These are phyloP conservation scores for Drosophila sucinea DNA, from an alignment of 1,140 invertebrate genomes.

Conservation along the genomic window DNA sequence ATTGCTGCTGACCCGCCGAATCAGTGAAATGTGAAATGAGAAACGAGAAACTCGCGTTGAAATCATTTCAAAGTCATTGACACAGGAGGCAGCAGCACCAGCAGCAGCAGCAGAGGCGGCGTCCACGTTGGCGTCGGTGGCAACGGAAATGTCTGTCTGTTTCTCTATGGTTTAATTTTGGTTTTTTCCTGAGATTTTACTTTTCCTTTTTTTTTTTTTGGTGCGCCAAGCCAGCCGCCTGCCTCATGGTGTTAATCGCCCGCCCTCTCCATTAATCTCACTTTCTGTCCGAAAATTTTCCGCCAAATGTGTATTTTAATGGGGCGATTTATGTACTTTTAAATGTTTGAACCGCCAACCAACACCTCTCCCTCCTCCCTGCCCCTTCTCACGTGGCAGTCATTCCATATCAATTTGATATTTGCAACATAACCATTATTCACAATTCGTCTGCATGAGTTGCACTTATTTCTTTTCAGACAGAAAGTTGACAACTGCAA, in stretches of 20 bases:
- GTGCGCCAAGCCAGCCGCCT: slow-evolving; percentile 11
- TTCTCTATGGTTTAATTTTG: slow-evolving; percentile 43
- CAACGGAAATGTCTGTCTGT: slow-evolving; percentile 30
- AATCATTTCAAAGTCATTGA: slow-evolving; percentile 80
- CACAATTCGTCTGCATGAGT: slow-evolving; percentile 27
- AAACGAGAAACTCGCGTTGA: slow-evolving; percentile 73
- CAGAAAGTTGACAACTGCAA: slow-evolving; percentile 65
- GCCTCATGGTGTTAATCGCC: slow-evolving; percentile 1
- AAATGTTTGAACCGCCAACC: not conserved
- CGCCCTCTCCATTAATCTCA: slow-evolving; percentile 34
- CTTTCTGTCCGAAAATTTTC: slow-evolving; percentile 21
- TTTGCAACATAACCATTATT: slow-evolving; percentile 9
- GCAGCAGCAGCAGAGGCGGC: slow-evolving; percentile 12
- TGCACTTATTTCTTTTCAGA: slow-evolving; percentile 29
- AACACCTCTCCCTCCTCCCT: not conserved
- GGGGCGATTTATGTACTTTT: slow-evolving; percentile 16
- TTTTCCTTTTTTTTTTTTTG: slow-evolving; percentile 76
- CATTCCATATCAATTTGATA: slow-evolving; percentile 15
- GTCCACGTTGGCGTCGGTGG: not conserved
- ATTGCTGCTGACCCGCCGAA: slow-evolving; percentile 57
- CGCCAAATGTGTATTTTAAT: slow-evolving; percentile 19
- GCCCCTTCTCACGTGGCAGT: not conserved
- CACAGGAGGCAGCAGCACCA: slow-evolving; percentile 36
- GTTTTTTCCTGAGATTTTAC: slow-evolving; percentile 67
- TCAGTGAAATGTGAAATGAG: slow-evolving; percentile 59